Evolutionary conservation across 2,888 invertebrate species (phyloP).

Genomic region (Adela reaumurella): DNA sequence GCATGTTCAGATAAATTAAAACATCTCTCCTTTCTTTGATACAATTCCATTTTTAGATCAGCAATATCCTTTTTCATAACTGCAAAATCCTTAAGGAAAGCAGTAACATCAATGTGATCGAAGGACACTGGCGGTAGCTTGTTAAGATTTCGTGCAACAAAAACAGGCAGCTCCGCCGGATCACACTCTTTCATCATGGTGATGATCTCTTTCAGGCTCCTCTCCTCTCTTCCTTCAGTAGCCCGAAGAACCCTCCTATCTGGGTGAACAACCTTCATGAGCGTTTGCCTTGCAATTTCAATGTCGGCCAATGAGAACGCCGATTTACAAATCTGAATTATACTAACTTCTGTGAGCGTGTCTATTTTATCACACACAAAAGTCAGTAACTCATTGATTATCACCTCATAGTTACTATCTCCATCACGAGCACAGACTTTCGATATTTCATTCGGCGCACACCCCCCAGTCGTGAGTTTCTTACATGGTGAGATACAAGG

Average conservation of each 20-base stretch:
- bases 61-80: neutral
- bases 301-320: neutral
- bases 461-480: no score
- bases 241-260: neutral
- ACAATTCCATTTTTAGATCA: neutral
- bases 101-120: slow-evolving; percentile 2
- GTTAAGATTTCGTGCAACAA: slow-evolving; percentile 2
- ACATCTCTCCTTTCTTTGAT: neutral
- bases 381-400: neutral
- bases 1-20: no score
- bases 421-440: no score
- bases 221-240: neutral
- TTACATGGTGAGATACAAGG: no score
- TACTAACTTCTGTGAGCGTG: neutral
- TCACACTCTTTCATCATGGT: neutral
- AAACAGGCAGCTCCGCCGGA: slow-evolving; percentile 1
- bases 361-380: slow-evolving; percentile 1
- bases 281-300: neutral
- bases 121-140: slow-evolving; percentile 4
- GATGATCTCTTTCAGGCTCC: slow-evolving; percentile 3
- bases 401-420: neutral
- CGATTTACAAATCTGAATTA: neutral
- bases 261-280: neutral
- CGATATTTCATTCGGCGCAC: no score
- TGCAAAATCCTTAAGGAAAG: neutral